Conservation (phyloP, 2,113 vertebrate species). For the Campylomormyrus numenius region DNA sequence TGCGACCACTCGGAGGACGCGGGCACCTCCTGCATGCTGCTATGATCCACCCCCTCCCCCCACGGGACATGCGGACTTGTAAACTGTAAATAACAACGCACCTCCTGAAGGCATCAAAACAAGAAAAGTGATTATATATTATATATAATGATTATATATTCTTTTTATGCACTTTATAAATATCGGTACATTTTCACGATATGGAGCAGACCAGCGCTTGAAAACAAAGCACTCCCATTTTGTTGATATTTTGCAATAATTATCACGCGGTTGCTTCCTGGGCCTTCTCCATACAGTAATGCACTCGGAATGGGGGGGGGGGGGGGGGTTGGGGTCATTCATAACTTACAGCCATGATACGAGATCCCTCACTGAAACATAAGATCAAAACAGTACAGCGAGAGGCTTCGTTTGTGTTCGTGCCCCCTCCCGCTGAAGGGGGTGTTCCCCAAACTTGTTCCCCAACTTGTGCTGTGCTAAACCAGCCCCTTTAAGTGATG, state of each 20-base stretch:
- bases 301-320: not conserved
- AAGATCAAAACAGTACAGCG: not conserved
- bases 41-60: slow-evolving; percentile 49
- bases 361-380: not conserved
- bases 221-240: slow-evolving; percentile 15
- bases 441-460: not conserved
- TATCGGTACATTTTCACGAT: slow-evolving; percentile 41
- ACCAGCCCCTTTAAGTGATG: not conserved
- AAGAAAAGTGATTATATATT: slow-evolving; percentile 39
- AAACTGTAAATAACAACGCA: slow-evolving; percentile 64
- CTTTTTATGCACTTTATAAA: slow-evolving; percentile 69
- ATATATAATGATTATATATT: slow-evolving; percentile 49
- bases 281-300: slow-evolving; percentile 26
- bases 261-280: slow-evolving; percentile 18
- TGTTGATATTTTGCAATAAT: slow-evolving; percentile 34
- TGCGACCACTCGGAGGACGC: slow-evolving; percentile 92
- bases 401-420: not conserved
- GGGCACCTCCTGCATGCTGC: slow-evolving; percentile 66
- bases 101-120: slow-evolving; percentile 34
- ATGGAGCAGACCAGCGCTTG: slow-evolving; percentile 39
- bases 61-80: slow-evolving; percentile 46
- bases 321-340: not conserved
- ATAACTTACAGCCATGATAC: slow-evolving; percentile 27
- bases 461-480: not conserved
- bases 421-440: not conserved